Evolutionary conservation across 2,888 invertebrate species (phyloP).

Genomic region (Rotaria macrura): DNA sequence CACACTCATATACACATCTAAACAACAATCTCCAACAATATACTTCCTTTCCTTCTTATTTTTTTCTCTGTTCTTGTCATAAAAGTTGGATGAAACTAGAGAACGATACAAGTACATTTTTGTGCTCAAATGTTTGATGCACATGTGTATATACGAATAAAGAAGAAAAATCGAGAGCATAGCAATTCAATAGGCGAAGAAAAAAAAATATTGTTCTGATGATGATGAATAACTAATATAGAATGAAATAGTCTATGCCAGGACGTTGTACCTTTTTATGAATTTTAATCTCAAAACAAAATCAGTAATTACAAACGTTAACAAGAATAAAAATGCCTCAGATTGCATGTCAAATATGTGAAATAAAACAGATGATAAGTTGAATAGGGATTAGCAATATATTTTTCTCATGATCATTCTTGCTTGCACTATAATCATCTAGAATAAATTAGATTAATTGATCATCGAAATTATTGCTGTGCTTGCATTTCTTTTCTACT

Average conservation of each 20-base stretch:
- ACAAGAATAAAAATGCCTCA: not conserved
- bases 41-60: not conserved
- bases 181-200: not conserved
- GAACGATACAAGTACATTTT: not conserved
- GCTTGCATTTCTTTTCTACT: no score
- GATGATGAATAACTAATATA: not conserved
- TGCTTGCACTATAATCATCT: not conserved
- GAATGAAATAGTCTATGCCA: not conserved
- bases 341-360: not conserved
- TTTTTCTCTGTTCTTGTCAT: not conserved
- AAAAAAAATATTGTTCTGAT: not conserved
- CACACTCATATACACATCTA: not conserved
- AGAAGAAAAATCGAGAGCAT: not conserved
- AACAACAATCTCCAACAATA: not conserved
- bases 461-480: no score
- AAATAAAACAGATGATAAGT: not conserved
- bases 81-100: not conserved
- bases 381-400: not conserved
- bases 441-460: no score
- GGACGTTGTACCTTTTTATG: not conserved
- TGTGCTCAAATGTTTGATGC: not conserved
- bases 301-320: not conserved
- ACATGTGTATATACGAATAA: not conserved
- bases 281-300: no score
- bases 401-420: no score